Evolutionary conservation across 2,113 vertebrate species (phyloP).

Genomic region (Myxocyprinus asiaticus): DNA sequence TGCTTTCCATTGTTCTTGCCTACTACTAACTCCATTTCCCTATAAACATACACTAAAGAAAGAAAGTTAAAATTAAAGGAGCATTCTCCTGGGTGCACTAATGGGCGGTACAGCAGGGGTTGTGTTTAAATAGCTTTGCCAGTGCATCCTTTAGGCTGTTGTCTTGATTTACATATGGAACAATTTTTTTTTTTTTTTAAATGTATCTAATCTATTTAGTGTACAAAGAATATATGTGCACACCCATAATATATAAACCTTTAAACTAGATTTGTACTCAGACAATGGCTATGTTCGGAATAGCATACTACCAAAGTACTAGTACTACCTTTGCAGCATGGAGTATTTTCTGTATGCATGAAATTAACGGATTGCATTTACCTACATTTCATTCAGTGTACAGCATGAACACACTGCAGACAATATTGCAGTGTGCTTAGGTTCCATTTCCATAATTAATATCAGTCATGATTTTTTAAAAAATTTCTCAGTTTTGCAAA

Average conservation of each 20-base stretch:
- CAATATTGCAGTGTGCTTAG: too few species aligned
- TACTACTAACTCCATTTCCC: background rate
- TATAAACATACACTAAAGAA: background rate
- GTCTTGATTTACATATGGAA: background rate
- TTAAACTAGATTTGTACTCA: background rate
- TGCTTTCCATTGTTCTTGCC: background rate
- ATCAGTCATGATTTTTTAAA: too few species aligned
- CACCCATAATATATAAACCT: background rate
- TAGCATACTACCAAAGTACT: background rate
- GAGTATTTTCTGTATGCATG: background rate
- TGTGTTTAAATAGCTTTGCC: conserved; percentile 5
- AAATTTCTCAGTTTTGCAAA: too few species aligned
- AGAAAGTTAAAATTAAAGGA: background rate
- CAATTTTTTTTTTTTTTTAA: background rate
- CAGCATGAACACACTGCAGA: background rate
- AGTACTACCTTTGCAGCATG: background rate
- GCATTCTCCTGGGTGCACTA: background rate
- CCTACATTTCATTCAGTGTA: background rate
- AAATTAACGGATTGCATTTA: background rate
- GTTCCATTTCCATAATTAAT: background rate
- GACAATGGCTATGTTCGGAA: conserved; percentile 11
- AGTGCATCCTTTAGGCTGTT: conserved; percentile 16
- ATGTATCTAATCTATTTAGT: conserved; percentile 22
- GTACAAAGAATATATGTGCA: background rate
- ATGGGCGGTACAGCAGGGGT: conserved; percentile 13